Base-by-base conservation (phyloP, 1,140 invertebrate species). In the Drosophila bocki region DNA sequence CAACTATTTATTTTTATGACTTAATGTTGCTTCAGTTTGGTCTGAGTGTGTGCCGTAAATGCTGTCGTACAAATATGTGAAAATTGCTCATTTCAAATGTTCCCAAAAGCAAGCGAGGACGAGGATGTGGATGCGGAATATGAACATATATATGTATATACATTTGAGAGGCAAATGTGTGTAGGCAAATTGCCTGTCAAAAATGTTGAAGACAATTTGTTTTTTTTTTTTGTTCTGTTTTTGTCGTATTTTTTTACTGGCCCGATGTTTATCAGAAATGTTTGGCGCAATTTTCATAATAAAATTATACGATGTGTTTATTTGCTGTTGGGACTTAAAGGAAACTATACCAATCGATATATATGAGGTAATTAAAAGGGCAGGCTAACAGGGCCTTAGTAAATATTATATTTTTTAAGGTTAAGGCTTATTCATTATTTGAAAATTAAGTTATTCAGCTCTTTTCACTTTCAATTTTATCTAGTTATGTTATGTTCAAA, bases 1-100 rank as follows among this genome's bases (percentile, higher is more conserved):
- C 76, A 86, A 86, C 83, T 86, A 86, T 86, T 88, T 87, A 88
- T 86, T 86, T 86, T 86, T 87, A 86, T 86, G 83, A 80, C 83
- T 88, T 82, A 82, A 86, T 87, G 84, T 82, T 82, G 83, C 79
- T 74, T 65, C 75, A 79, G 75, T 72, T 72, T 33, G 50, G 58
- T 59, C 44, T 77, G 64, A 59, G 56, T 69, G 63, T 63, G 62
- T 67, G 60, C 75, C 75, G 50, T 57, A 81, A 87, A 82, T 74
- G 80, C 70, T 88, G 68, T 78, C 84, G 80, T 87, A 82, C 87
- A 88, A 87, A 87, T 87, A 87, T 87, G 84, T 87, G 84, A 88
- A 87, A 87, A 87, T 88, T 87, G 84, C 84, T 87, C 84, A 88
- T 87, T 87, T 87, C 72, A 87, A 78, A 88, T 80, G 80, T 68